A percentile compares a stretch with the other conserved stretches of the same genome.
Conservation (phyloP, 2,888 invertebrate species). For the Cenopis cana region DNA sequence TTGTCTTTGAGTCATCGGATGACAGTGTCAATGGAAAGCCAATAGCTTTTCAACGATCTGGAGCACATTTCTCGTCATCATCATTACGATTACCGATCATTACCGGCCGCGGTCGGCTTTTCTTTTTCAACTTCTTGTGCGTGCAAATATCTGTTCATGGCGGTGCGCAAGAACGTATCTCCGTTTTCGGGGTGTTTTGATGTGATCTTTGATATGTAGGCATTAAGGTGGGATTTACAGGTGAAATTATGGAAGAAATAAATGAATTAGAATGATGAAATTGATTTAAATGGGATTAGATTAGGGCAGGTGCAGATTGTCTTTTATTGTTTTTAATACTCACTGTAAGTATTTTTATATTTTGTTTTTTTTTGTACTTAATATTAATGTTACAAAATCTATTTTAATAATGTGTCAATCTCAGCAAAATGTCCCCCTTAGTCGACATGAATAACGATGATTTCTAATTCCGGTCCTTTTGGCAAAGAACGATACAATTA, state of each 20-base stretch:
- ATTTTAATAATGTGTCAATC: no score
- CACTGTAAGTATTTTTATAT: not conserved
- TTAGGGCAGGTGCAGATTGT: slow-evolving; percentile 5
- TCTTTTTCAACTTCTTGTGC: slow-evolving; percentile 29
- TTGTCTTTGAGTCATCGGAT: not conserved
- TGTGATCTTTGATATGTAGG: not conserved
- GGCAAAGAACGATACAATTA: no score
- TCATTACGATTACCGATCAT: slow-evolving; percentile 6
- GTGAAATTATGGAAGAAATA: not conserved
- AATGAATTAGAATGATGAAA: not conserved
- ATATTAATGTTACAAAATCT: no score
- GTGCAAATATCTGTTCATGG: slow-evolving; percentile 1
- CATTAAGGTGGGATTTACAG: not conserved
- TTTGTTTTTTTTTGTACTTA: no score
- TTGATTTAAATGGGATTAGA: not conserved
- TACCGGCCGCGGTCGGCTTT: slow-evolving; percentile 23
- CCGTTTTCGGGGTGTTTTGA: not conserved
- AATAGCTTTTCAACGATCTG: slow-evolving; percentile 29
- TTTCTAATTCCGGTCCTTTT: no score
- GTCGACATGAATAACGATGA: no score
- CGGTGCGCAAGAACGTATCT: not conserved
- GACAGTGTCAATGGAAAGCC: slow-evolving; percentile 29
- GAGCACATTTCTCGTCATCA: slow-evolving; percentile 34
- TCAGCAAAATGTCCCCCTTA: no score
- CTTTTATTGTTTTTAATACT: not conserved